Conservation (phyloP, 1,140 invertebrate species). For the Steinernema feltiae region DNA sequence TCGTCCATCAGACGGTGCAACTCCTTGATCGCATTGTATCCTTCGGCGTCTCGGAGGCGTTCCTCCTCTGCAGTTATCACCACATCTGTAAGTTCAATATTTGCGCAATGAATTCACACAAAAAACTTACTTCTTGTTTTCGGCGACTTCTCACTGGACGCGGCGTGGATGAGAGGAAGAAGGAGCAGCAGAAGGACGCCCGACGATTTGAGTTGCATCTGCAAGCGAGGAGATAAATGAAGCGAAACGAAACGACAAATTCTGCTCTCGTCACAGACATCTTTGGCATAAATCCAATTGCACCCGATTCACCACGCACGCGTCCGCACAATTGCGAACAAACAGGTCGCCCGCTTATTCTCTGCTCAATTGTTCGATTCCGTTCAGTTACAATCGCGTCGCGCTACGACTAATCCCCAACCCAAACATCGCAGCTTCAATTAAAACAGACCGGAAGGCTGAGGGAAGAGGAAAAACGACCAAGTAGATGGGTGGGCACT, state of each 20-base stretch:
- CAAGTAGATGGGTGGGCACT: not conserved
- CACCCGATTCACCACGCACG: not conserved
- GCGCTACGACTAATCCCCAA: not conserved
- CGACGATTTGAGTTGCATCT: constrained; percentile 12
- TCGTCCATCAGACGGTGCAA: constrained; percentile 61
- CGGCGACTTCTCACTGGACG: not conserved
- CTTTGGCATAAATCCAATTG: constrained; percentile 5
- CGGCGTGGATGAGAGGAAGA: not conserved
- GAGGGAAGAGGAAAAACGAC: not conserved
- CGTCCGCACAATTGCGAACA: no score
- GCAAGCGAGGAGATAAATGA: not conserved
- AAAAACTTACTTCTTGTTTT: constrained; percentile 2
- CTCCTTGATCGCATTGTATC: constrained; percentile 58
- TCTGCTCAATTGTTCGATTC: not conserved
- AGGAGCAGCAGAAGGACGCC: not conserved
- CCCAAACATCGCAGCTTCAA: constrained; percentile 1
- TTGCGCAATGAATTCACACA: not conserved
- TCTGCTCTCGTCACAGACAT: not conserved
- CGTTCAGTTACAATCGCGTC: not conserved
- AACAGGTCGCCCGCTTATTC: no score
- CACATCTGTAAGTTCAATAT: constrained; percentile 42
- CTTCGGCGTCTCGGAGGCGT: constrained; percentile 56
- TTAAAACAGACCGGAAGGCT: not conserved
- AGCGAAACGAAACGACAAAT: not conserved
- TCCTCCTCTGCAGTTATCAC: constrained; percentile 55